Evolutionary conservation across 2,113 vertebrate species (phyloP).

Genomic region (Aegotheles bennettii): DNA sequence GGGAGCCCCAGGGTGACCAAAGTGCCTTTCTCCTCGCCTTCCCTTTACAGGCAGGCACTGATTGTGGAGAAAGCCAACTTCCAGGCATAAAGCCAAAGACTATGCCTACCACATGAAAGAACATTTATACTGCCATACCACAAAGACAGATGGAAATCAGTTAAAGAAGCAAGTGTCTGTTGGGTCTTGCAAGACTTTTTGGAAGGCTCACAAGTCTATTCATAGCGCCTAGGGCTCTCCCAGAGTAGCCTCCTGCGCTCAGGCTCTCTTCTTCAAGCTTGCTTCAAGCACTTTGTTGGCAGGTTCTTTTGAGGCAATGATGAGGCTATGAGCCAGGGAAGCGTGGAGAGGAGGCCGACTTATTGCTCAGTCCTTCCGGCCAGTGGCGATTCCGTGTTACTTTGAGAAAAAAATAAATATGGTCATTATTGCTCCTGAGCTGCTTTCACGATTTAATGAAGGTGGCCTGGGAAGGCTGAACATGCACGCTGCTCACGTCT

Average conservation of each 20-base stretch:
- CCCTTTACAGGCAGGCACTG: neutral
- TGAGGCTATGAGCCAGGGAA: conserved; percentile 9
- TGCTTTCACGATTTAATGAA: neutral
- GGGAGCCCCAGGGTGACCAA: neutral
- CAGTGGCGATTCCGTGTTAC: neutral
- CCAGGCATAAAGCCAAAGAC: conserved; percentile 48
- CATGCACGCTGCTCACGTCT: accelerated
- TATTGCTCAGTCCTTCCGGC: neutral
- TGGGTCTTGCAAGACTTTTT: conserved; percentile 55
- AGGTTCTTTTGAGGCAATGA: conserved; percentile 29
- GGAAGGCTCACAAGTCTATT: conserved; percentile 47
- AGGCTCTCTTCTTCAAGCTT: neutral
- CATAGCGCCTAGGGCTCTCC: conserved; percentile 1
- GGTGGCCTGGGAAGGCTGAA: neutral
- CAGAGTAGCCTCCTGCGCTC: conserved; percentile 19
- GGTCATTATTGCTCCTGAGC: neutral
- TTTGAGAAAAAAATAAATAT: neutral
- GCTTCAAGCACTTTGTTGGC: conserved; percentile 7
- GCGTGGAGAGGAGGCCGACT: neutral
- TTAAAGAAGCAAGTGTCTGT: conserved; percentile 55
- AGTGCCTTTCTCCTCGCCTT: neutral
- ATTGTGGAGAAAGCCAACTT: neutral
- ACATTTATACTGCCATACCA: conserved; percentile 39
- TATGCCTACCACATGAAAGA: conserved; percentile 55
- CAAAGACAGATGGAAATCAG: conserved; percentile 58